Conservation (phyloP, 1,140 invertebrate genomes). For the Lamellibrachia luymesi region DNA sequence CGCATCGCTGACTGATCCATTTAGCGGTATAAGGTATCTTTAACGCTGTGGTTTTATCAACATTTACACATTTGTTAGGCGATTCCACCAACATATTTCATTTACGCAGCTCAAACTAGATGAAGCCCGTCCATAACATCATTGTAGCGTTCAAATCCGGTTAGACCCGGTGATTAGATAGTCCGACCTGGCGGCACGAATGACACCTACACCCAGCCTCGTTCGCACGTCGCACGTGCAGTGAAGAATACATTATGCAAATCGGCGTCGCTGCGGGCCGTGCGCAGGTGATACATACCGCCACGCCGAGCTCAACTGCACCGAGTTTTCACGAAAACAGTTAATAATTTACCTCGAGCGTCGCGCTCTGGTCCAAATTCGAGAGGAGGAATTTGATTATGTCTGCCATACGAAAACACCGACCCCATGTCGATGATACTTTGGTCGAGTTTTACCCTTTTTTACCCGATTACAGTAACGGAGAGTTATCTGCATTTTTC, state of each 20-base stretch:
- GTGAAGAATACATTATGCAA: neutral
- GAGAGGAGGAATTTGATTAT: neutral
- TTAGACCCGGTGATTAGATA: neutral
- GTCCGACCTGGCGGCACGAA: neutral
- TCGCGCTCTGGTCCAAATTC: neutral
- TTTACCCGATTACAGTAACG: neutral
- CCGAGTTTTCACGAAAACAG: neutral
- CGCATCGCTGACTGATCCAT: neutral
- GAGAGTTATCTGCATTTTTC: too few relatives aligned
- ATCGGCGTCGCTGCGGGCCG: neutral
- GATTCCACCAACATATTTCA: neutral
- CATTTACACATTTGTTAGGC: neutral
- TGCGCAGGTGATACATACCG: neutral
- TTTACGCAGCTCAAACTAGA: neutral
- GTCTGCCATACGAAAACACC: neutral
- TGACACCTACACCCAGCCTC: neutral
- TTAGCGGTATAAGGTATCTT: neutral
- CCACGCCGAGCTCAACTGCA: neutral
- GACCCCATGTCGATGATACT: neutral
- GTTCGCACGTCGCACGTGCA: neutral
- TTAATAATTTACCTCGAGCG: neutral
- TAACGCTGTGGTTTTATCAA: constrained; percentile 5
- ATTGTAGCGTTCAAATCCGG: neutral
- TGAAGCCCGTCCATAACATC: neutral
- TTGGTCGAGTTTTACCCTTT: neutral